Percentiles rank a stretch among this genome's conserved stretches.
These are phyloP conservation scores for Himalopsyche japonica DNA, from an alignment of 2,888 invertebrate species.

Conservation along the genomic window DNA sequence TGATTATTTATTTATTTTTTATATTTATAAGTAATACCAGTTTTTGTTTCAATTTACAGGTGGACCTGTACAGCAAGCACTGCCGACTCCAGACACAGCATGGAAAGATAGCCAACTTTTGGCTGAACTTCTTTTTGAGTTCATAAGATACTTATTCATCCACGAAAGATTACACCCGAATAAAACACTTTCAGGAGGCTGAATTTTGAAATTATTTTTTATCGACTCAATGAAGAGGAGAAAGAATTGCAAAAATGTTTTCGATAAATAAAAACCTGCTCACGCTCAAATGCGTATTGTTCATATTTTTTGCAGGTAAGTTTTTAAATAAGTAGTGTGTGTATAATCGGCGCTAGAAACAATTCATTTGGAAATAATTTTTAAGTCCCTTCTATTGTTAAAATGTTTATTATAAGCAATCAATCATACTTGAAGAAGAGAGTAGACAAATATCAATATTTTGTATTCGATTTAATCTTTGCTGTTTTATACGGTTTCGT, in stretches of 20 bases:
- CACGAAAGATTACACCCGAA: background rate
- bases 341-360: too few relatives aligned
- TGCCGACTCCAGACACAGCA: background rate
- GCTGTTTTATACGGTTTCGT: too few relatives aligned
- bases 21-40: background rate
- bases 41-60: background rate
- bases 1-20: too few relatives aligned
- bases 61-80: background rate
- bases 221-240: slow-evolving; percentile 20
- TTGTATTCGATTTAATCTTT: too few relatives aligned
- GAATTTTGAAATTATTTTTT: background rate
- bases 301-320: slow-evolving; percentile 80
- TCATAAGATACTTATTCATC: background rate
- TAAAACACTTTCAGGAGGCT: background rate
- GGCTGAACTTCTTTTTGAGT: background rate
- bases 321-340: too few relatives aligned
- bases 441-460: too few relatives aligned
- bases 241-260: slow-evolving; percentile 41
- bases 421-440: too few relatives aligned
- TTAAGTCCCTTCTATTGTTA: too few relatives aligned
- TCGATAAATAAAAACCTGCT: slow-evolving; percentile 72
- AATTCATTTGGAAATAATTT: too few relatives aligned
- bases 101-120: slow-evolving; percentile 15
- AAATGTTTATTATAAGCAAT: too few relatives aligned
- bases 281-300: slow-evolving; percentile 78